Evolutionary conservation across 1,140 invertebrate species (phyloP), one percentile per base, ranked within the genome.

Genomic region (Apis cerana): DNA sequence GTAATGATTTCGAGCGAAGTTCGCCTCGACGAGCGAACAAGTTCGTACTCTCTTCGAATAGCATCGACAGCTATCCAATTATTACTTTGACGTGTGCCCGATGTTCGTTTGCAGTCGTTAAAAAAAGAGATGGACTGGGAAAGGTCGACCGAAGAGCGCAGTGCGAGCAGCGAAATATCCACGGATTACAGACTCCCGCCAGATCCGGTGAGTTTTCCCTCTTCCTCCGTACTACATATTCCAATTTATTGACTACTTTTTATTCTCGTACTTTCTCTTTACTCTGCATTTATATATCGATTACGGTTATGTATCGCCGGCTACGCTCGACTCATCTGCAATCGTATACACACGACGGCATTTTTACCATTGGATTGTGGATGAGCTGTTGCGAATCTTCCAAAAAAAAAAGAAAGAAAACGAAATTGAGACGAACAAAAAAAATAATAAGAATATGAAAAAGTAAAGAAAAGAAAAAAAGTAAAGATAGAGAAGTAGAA

Each of bases 71-170:
- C 69, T 27, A 62, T 77, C 33, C 69, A 75, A 83, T 86, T 83
- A 84, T 87, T 81, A 82, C 70, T 58, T 79, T 72, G 80, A 86
- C 82, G 65, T 86, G 83, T 88, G 84, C 43, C 76, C 80, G 23
- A 78, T 75, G 70, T 89, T 89, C 88, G 67, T 85, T 91, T 93
- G 65, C 95, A 98, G 97, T 97, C 97, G 64, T 94, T 98, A 89
- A 98, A 98, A 92, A 98, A 98, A 95, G 97, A 98, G 95, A 96
- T 97, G 87, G 97, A 97, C 91, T 97, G 97, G 96, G 96, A 97
- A 92, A 95, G 96, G 89, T 95, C 95, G 87, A 95, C 95, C 86
- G 97, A 97, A 89, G 97, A 97, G 81, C 96, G 97, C 91, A 96
- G 96, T 92, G 95, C 95, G 88, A 97, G 94, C 81, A 94, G 96